These are phyloP conservation scores for Tiliacea aurago DNA, from an alignment of 2,888 invertebrate species.

Conservation along the genomic window DNA sequence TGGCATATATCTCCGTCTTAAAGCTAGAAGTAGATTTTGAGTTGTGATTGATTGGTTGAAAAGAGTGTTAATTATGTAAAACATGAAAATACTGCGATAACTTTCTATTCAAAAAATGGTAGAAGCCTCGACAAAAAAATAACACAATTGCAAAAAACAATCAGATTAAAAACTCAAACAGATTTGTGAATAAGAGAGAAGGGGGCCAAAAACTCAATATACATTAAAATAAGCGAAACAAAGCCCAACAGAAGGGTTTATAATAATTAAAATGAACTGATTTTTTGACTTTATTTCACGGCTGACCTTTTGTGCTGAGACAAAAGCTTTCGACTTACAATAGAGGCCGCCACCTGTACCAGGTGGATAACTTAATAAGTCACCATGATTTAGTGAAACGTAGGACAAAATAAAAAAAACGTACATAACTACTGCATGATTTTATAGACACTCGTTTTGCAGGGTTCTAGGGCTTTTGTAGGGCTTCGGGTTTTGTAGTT, in stretches of 20 bases:
- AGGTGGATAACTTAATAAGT: constrained; percentile 58
- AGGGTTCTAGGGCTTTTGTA: too few relatives aligned
- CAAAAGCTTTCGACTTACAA: constrained; percentile 69
- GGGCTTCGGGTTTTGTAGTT: neutral
- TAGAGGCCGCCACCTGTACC: constrained; percentile 69
- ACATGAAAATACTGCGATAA: neutral
- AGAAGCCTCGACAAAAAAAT: too few relatives aligned
- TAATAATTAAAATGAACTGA: constrained; percentile 71
- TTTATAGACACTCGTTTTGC: neutral
- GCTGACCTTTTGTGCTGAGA: constrained; percentile 68
- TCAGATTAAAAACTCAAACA: constrained; percentile 11
- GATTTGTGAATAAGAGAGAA: constrained; percentile 22
- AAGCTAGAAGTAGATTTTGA: neutral
- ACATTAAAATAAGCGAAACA: constrained; percentile 62
- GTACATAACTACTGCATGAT: neutral
- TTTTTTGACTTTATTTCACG: constrained; percentile 73
- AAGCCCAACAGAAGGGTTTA: constrained; percentile 68
- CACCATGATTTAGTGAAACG: constrained; percentile 45
- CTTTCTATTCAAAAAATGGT: too few relatives aligned
- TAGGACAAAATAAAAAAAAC: constrained; percentile 17
- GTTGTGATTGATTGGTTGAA: neutral
- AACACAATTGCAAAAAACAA: neutral
- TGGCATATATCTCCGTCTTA: too few relatives aligned
- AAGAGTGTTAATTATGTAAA: neutral
- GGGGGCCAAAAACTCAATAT: constrained; percentile 38